A percentile compares a stretch with the other conserved stretches of the same genome.
Evolutionary conservation across 2,888 invertebrate species (phyloP).

Genomic region (Ryuthela nishihirai): DNA sequence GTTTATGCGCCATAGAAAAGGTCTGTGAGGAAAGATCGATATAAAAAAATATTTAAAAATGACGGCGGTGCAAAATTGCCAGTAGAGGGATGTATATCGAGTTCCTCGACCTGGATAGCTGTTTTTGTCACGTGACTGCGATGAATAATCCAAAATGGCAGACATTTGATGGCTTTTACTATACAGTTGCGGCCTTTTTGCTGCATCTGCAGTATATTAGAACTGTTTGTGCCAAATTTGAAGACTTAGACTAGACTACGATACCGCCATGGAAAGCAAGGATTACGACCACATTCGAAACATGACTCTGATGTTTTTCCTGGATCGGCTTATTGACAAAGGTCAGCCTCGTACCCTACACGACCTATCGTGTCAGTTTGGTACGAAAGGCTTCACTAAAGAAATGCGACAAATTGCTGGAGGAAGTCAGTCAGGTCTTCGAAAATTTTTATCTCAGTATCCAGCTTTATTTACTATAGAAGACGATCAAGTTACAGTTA

Average conservation of each 20-base stretch:
- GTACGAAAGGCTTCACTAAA: conserved; percentile 97
- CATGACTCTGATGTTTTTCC: conserved; percentile 95
- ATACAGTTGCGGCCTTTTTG: conserved; percentile 15
- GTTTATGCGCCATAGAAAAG: too few relatives aligned
- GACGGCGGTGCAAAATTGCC: too few relatives aligned
- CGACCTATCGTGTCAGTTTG: conserved; percentile 98
- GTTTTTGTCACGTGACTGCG: conserved; percentile 9
- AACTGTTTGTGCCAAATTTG: conserved; percentile 25
- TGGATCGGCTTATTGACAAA: conserved; percentile 96
- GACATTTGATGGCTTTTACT: conserved; percentile 18
- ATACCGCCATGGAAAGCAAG: conserved; percentile 76
- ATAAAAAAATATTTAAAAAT: too few relatives aligned
- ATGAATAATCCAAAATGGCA: conserved; percentile 23
- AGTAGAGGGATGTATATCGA: too few relatives aligned
- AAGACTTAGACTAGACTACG: not conserved
- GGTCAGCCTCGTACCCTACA: conserved; percentile 92
- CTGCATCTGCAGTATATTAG: conserved; percentile 22
- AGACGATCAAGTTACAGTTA: conserved; percentile 62
- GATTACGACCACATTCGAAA: conserved; percentile 92
- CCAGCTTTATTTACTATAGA: conserved; percentile 93
- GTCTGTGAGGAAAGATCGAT: too few relatives aligned
- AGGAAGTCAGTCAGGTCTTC: conserved; percentile 92
- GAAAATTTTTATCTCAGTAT: conserved; percentile 94
- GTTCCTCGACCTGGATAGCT: conserved; percentile 6
- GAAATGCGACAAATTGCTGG: conserved; percentile 66